These are phyloP conservation scores for Patella ulyssiponensis DNA, from an alignment of 2,888 invertebrate genomes.

Conservation along the genomic window DNA sequence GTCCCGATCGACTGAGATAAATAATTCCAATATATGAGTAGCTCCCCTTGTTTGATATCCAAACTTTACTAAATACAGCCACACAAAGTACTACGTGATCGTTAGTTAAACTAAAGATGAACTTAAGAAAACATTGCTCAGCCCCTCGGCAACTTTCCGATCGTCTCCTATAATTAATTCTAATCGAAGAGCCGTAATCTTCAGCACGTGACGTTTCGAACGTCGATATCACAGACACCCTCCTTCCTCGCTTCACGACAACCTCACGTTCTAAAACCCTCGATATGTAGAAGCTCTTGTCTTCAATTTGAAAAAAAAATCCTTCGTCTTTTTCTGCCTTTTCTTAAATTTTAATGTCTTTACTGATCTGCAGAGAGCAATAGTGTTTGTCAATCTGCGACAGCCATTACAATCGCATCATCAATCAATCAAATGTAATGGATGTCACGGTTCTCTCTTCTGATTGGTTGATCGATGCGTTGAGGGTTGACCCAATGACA, in stretches of 20 bases:
- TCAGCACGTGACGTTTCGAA: conserved; percentile 3
- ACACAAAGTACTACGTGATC: not conserved
- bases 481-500: not conserved
- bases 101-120: conserved; percentile 8
- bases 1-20: too few relatives aligned
- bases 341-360: not conserved
- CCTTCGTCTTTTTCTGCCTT: conserved; percentile 2
- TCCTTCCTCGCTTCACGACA: not conserved
- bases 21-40: too few relatives aligned
- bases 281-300: conserved; percentile 8
- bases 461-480: not conserved
- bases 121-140: conserved; percentile 11
- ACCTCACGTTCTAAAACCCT: not conserved
- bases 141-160: conserved; percentile 7
- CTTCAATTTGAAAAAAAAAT: conserved; percentile 4
- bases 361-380: not conserved
- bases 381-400: not conserved
- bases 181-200: conserved; percentile 9
- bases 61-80: too few relatives aligned
- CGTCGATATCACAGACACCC: not conserved
- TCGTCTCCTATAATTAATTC: conserved; percentile 5
- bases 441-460: not conserved
- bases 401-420: conserved; percentile 10
- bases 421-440: conserved; percentile 10
- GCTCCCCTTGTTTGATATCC: too few relatives aligned